Conservation (phyloP, 2,797 vertebrate genomes). For the Hypotaenidia philippensis region DNA sequence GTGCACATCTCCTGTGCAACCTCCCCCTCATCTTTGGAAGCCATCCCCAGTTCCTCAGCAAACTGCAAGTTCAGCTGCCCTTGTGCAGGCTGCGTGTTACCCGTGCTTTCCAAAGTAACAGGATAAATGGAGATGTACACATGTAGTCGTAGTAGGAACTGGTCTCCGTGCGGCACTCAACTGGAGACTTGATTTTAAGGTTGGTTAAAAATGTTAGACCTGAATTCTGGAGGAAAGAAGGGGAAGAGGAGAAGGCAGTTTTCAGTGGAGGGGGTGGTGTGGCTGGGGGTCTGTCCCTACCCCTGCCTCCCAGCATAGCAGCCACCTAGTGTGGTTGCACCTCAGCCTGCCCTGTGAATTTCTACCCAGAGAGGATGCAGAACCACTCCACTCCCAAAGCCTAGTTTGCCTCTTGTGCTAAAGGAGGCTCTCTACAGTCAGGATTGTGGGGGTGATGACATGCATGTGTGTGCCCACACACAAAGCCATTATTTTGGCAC, state of each 20-base stretch:
- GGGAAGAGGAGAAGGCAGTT: not conserved
- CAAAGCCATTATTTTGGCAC: not conserved
- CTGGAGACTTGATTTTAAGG: conserved; percentile 73
- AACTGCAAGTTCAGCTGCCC: conserved; percentile 1
- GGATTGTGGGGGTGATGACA: not conserved
- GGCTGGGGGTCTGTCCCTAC: not conserved
- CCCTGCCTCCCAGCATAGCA: rapidly evolving
- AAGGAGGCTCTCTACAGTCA: not conserved
- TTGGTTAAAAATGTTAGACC: conserved; percentile 71
- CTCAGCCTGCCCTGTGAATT: not conserved
- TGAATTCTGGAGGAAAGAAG: conserved; percentile 39
- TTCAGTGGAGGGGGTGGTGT: not conserved
- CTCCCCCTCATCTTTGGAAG: not conserved
- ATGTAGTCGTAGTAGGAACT: conserved; percentile 42
- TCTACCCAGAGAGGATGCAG: not conserved
- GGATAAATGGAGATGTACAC: conserved; percentile 48
- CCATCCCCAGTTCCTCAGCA: not conserved
- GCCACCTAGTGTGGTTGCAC: not conserved
- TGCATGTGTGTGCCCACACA: rapidly evolving
- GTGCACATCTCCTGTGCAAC: not conserved
- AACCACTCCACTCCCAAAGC: not conserved
- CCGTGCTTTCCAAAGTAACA: conserved; percentile 49
- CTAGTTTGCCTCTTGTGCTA: not conserved
- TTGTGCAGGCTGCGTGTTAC: conserved; percentile 45
- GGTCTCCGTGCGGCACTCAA: conserved; percentile 35